Evolutionary conservation across 2,888 invertebrate species (phyloP), one percentile per base, ranked within the genome.

Genomic region (Drosophila algonquin): DNA sequence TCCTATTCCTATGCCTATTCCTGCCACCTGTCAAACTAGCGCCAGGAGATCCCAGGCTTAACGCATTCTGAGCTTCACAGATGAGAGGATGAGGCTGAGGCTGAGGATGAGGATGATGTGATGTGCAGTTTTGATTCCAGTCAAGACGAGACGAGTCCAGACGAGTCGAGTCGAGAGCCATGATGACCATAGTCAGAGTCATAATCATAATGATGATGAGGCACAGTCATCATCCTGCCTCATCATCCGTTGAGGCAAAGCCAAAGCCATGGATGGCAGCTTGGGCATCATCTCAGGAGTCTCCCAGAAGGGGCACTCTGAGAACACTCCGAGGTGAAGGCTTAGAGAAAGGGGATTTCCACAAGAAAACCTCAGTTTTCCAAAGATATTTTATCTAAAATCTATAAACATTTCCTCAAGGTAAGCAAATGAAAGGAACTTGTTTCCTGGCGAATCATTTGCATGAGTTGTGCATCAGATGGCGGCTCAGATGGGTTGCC

Each of bases 11-110:
- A 30, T 14, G 9, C 40, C 7, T 5, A 48, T 21, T 14, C 30
- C 75, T 62, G 75, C 68, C 81, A 81, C 81, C 82, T 89, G 82
- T 81, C 82, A 84, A 48, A 30, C 21, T 21, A 24, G 27, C 24
- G 57, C 73, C 52, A 44, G 27, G 59, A 59, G 40, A 40, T 45
- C 57, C 40, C 27, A 51, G 68, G 87, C 81, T 82, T 79, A 87
- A 71, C 76, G 82, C 86, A 68, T 73, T 73, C 70, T 67, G 68
- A 79, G 65, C 32, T 27, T 40, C 40, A 40, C 35, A 50, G 60
- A 32, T 27, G 46, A 67, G 30, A 48, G 70, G 32, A 32, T 65
- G 55, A 54, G 52, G 18, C 0, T 47, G 47, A 47, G n/a, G n/a
- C n/a, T n/a, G 30, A 48, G 70, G 32, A 32, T 65, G 55, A 54